Evolutionary conservation across 37 sponge, comb jelly and placozoan genomes (phyloP).

Genomic region (Diacarnus erythraeanus): DNA sequence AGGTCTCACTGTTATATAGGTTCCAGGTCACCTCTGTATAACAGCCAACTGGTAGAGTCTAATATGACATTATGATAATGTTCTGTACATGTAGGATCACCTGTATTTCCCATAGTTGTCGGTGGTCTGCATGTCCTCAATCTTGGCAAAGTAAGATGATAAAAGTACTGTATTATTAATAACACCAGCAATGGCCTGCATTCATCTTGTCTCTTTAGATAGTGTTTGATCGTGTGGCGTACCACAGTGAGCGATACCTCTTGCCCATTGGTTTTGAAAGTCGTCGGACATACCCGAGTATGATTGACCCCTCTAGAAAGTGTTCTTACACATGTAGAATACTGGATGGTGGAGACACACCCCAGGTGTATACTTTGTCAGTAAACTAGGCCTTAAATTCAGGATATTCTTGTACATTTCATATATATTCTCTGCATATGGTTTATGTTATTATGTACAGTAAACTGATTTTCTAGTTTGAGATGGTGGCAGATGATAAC

Average conservation of each 20-base stretch:
- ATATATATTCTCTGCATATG: neutral
- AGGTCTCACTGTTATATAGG: too few species aligned
- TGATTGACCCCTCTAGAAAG: constrained; percentile 50
- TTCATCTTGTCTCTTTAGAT: constrained; percentile 26
- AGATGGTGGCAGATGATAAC: constrained; percentile 79
- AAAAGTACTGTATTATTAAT: too few species aligned
- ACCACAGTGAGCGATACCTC: constrained; percentile 87
- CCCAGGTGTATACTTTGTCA: constrained; percentile 55
- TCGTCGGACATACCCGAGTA: constrained; percentile 73
- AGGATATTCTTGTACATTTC: neutral
- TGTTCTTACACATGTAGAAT: constrained; percentile 75
- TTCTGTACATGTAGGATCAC: constrained; percentile 48
- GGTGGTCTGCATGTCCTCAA: constrained; percentile 69
- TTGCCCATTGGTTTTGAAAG: constrained; percentile 82
- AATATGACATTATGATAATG: too few species aligned
- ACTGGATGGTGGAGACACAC: constrained; percentile 74
- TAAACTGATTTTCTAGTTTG: constrained; percentile 63
- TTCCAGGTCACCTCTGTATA: too few species aligned
- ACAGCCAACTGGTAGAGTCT: too few species aligned
- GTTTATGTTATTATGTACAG: neutral
- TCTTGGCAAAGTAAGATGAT: constrained; percentile 70
- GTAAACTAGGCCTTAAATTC: neutral
- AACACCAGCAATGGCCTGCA: neutral
- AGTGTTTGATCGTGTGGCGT: constrained; percentile 62
- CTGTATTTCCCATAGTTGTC: constrained; percentile 81